phyloP scores from a whole-genome alignment of 2,113 vertebrate species.

The Sprattus sprattus region DNA sequence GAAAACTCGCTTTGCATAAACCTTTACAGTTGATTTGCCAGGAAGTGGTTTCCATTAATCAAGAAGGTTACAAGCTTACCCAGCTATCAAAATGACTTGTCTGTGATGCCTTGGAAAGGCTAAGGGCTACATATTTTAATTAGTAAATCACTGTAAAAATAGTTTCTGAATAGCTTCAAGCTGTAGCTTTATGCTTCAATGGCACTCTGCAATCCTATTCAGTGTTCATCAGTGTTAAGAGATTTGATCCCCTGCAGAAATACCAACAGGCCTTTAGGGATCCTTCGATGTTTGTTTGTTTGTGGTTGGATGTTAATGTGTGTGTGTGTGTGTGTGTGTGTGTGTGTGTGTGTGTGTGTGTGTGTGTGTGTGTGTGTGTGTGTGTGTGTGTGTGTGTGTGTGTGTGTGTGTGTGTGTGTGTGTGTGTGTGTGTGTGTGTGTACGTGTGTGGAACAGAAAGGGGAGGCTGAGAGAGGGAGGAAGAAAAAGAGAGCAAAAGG shows the following conservation, averaged over 20 bases:
- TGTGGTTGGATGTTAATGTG: constrained; percentile 27
- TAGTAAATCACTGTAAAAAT: constrained; percentile 54
- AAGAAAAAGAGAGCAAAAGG: neutral
- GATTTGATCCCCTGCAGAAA: constrained; percentile 56
- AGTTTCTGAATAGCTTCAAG: constrained; percentile 31
- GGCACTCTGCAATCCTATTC: constrained; percentile 44
- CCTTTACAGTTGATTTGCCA: constrained; percentile 8
- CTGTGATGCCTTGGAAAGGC: constrained; percentile 52
- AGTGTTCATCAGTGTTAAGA: constrained; percentile 47
- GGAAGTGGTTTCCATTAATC: constrained; percentile 4
- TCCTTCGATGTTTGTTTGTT: constrained; percentile 32
- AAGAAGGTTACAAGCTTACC: neutral
- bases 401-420: constrained; percentile 10
- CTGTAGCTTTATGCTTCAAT: constrained; percentile 41
- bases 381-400: neutral
- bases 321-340: constrained; percentile 35
- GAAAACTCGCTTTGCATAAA: constrained; percentile 12
- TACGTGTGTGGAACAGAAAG: neutral
- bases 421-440: constrained; percentile 16
- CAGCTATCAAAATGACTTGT: constrained; percentile 49
- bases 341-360: constrained; percentile 7
- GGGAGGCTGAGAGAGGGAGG: constrained; percentile 18
- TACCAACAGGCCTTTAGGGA: constrained; percentile 52
- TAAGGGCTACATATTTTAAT: constrained; percentile 57
- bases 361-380: constrained; percentile 24